A percentile compares a stretch with the other conserved stretches of the same genome.
Conservation (phyloP, 2,113 vertebrate species). For the Coptodon rendalli region DNA sequence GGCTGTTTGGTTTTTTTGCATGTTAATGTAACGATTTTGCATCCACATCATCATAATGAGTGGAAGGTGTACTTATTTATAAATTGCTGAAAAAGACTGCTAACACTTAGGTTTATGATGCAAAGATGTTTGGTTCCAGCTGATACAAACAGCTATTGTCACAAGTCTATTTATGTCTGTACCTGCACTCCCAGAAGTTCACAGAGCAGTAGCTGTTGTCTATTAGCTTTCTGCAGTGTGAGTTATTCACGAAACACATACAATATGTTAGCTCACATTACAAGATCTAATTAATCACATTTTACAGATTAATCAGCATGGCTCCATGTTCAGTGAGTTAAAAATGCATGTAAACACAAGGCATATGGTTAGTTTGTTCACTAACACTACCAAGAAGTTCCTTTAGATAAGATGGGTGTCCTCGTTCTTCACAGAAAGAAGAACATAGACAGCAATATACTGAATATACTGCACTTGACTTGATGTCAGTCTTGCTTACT, state of each 20-base stretch:
- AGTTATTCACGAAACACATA: neutral
- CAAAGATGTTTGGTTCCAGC: neutral
- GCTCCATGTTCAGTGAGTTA: neutral
- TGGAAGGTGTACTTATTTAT: neutral
- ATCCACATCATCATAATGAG: neutral
- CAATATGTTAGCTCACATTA: neutral
- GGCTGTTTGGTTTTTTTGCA: neutral
- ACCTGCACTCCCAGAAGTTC: neutral
- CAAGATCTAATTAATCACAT: neutral
- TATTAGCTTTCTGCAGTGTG: neutral
- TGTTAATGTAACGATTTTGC: neutral
- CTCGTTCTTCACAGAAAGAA: neutral
- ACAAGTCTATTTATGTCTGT: neutral
- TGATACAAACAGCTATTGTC: neutral
- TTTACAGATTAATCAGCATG: neutral
- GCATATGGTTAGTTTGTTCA: neutral
- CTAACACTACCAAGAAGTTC: neutral
- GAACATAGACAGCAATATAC: neutral
- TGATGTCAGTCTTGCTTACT: neutral
- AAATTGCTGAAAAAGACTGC: neutral
- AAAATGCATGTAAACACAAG: neutral
- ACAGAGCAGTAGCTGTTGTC: neutral
- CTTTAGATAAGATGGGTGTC: neutral
- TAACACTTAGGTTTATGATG: neutral
- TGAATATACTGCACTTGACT: neutral